A percentile compares a stretch with the other conserved stretches of the same genome.
Conservation (phyloP, 2,113 vertebrate genomes). For the Eublepharis macularius region DNA sequence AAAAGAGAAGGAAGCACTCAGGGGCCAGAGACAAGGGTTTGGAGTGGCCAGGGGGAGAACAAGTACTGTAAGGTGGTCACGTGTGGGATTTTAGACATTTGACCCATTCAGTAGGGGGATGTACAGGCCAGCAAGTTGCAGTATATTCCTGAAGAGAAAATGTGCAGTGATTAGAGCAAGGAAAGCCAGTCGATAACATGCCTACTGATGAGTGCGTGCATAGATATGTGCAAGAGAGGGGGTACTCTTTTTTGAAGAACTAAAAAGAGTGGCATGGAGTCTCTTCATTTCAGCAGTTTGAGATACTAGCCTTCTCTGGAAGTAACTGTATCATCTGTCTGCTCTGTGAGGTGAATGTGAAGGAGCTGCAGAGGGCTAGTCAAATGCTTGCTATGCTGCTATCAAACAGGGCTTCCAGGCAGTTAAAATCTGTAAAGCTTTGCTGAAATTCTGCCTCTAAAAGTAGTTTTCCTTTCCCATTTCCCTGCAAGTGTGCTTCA, state of each 20-base stretch:
- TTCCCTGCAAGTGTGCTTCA: not conserved
- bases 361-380: not conserved
- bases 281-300: not conserved
- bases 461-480: not conserved
- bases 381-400: constrained; percentile 5
- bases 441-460: not conserved
- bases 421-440: not conserved
- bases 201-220: too few species aligned
- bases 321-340: not conserved
- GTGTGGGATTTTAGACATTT: not conserved
- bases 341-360: not conserved
- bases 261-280: not conserved
- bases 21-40: not conserved
- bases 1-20: not conserved
- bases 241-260: not conserved
- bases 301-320: not conserved
- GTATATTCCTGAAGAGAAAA: not conserved
- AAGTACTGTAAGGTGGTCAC: not conserved
- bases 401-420: not conserved
- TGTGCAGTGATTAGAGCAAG: not conserved
- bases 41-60: not conserved
- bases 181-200: not conserved
- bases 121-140: not conserved
- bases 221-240: not conserved
- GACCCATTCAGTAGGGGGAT: not conserved